Conservation (phyloP, 1,140 invertebrate genomes). For the Anastatus disparis region DNA sequence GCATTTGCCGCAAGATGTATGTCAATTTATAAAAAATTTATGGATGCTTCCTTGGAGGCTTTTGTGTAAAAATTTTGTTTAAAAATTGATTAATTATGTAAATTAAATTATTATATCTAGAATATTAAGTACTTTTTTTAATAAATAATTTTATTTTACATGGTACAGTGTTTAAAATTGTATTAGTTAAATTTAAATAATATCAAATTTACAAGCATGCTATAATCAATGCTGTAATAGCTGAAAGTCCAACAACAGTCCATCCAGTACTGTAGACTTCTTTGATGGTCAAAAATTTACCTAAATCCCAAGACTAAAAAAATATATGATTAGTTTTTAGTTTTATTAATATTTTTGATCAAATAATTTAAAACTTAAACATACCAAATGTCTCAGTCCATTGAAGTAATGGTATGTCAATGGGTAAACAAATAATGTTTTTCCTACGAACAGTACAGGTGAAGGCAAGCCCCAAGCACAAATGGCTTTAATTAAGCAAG, state of each 20-base stretch:
- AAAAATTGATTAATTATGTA: conserved; percentile 3
- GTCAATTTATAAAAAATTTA: conserved; percentile 89
- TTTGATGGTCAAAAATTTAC: conserved; percentile 76
- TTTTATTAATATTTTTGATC: conserved; percentile 24
- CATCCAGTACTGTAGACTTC: conserved; percentile 79
- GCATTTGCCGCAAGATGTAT: conserved; percentile 97
- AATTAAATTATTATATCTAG: conserved; percentile 9
- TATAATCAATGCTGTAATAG: conserved; percentile 52
- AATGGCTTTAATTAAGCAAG: conserved; percentile 51
- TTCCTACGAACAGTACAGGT: conserved; percentile 49
- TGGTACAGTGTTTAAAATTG: conserved; percentile 27
- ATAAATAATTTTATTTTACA: conserved; percentile 44
- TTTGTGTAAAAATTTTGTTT: conserved; percentile 46
- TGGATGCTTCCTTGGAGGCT: conserved; percentile 74
- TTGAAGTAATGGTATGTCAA: conserved; percentile 76
- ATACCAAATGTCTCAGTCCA: conserved; percentile 77
- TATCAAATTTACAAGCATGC: conserved; percentile 49
- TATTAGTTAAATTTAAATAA: neutral
- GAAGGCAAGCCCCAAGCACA: conserved; percentile 50
- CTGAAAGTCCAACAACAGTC: conserved; percentile 67
- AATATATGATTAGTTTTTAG: neutral
- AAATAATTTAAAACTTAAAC: conserved; percentile 1
- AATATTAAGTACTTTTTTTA: conserved; percentile 30
- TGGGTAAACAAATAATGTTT: conserved; percentile 71
- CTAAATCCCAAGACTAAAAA: conserved; percentile 74